phyloP scores from a whole-genome alignment of 2,888 invertebrate genomes.

The Diadegma fenestrale region DNA sequence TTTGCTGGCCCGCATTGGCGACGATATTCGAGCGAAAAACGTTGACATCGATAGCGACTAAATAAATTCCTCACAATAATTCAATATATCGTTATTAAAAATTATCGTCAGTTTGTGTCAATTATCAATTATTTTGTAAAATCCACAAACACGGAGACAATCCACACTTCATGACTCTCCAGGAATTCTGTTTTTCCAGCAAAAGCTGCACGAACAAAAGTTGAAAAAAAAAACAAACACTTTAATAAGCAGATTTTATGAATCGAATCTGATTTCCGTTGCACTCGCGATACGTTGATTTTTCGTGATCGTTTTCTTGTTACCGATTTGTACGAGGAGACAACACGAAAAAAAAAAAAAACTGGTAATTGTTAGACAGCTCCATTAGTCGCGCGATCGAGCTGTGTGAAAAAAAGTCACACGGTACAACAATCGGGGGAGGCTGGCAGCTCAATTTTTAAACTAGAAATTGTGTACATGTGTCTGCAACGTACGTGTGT shows the following conservation, averaged over 20 bases:
- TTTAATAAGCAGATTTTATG: not conserved
- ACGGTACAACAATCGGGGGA: slow-evolving; percentile 9
- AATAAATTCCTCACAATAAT: not conserved
- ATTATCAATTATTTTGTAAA: not conserved
- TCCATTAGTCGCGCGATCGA: not conserved
- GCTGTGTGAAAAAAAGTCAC: slow-evolving; percentile 6
- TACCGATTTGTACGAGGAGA: not conserved
- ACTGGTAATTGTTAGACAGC: not conserved
- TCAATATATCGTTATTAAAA: not conserved
- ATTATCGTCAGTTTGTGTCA: not conserved
- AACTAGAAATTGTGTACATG: slow-evolving; percentile 12
- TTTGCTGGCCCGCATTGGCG: not conserved
- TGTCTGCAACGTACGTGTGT: not conserved
- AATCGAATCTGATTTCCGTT: not conserved
- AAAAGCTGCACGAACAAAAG: not conserved
- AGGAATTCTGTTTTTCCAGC: not conserved
- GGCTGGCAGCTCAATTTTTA: slow-evolving; percentile 28
- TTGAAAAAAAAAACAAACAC: not conserved
- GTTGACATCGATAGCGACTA: not conserved
- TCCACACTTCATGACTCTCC: not conserved
- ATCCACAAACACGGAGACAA: not conserved
- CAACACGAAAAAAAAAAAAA: slow-evolving; percentile 31
- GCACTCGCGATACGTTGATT: not conserved
- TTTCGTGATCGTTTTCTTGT: not conserved
- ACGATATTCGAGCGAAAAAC: not conserved